Evolutionary conservation across 2,113 vertebrate species (phyloP).

Genomic region (Gymnocephalus cernua): DNA sequence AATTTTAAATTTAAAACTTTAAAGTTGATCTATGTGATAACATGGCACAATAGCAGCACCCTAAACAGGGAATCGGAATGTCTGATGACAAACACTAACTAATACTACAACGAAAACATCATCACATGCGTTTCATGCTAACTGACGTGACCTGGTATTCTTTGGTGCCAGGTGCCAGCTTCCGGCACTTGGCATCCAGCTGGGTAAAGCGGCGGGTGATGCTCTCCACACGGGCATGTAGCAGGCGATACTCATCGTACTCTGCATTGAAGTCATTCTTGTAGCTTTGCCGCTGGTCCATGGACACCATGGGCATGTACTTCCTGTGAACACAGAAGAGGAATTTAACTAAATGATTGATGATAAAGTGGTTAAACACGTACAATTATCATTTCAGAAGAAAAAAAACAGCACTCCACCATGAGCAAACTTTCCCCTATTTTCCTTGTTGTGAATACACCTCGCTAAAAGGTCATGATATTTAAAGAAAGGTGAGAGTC

Average conservation of each 20-base stretch:
- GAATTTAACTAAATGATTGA: not conserved
- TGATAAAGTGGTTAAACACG: not conserved
- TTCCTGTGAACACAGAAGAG: conserved; percentile 81
- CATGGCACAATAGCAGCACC: not conserved
- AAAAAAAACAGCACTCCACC: not conserved
- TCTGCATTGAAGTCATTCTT: conserved; percentile 92
- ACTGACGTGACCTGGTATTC: conserved; percentile 87
- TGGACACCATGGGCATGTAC: conserved; percentile 86
- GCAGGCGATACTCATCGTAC: conserved; percentile 89
- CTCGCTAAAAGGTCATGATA: not conserved
- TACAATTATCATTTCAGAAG: not conserved
- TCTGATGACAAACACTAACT: not conserved
- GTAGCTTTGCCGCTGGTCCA: conserved; percentile 90
- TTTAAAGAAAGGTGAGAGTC: conserved; percentile 17
- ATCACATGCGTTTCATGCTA: not conserved
- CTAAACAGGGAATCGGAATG: too few species aligned
- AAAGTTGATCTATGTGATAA: not conserved
- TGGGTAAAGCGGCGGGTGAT: conserved; percentile 86
- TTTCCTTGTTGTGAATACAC: not conserved
- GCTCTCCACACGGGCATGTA: conserved; percentile 88
- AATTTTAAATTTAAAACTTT: not conserved
- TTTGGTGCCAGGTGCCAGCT: conserved; percentile 87
- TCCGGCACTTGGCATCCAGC: conserved; percentile 85
- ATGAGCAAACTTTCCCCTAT: not conserved
- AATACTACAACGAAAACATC: too few species aligned